phyloP scores from a whole-genome alignment of 2,888 invertebrate genomes.

The Halocaridina rubra region DNA sequence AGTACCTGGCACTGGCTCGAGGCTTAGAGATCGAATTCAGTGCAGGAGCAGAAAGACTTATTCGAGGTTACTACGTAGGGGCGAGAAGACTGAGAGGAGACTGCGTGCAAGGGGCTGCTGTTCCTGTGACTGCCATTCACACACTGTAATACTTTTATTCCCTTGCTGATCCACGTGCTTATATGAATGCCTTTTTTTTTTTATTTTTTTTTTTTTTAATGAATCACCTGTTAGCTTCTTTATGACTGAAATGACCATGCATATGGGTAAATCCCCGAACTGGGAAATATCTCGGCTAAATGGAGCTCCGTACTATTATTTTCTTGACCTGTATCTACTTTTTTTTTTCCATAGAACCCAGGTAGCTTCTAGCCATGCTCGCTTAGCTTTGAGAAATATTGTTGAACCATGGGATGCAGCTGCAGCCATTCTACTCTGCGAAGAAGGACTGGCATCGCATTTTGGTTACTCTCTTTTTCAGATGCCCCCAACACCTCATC shows the following conservation, averaged over 20 bases:
- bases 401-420: constrained; percentile 66
- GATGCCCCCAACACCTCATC: constrained; percentile 39
- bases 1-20: constrained; percentile 61
- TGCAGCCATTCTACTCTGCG: constrained; percentile 64
- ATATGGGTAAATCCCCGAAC: no score
- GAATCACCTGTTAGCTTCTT: no score
- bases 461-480: constrained; percentile 60
- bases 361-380: constrained; percentile 66
- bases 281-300: no score
- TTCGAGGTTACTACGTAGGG: constrained; percentile 71
- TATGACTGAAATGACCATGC: no score
- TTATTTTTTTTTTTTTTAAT: no score
- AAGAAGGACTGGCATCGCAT: constrained; percentile 58
- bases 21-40: constrained; percentile 64
- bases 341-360: constrained; percentile 64
- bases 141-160: no score
- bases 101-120: constrained; percentile 53
- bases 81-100: constrained; percentile 69
- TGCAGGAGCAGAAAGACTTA: constrained; percentile 68
- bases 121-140: constrained; percentile 66
- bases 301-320: not conserved
- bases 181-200: no score
- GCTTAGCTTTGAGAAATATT: constrained; percentile 65
- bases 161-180: no score
- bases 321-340: not conserved